Percentiles rank a stretch among this genome's conserved stretches.
These are phyloP conservation scores for Geotrupes spiniger DNA, from an alignment of 2,888 invertebrate species.

Conservation along the genomic window DNA sequence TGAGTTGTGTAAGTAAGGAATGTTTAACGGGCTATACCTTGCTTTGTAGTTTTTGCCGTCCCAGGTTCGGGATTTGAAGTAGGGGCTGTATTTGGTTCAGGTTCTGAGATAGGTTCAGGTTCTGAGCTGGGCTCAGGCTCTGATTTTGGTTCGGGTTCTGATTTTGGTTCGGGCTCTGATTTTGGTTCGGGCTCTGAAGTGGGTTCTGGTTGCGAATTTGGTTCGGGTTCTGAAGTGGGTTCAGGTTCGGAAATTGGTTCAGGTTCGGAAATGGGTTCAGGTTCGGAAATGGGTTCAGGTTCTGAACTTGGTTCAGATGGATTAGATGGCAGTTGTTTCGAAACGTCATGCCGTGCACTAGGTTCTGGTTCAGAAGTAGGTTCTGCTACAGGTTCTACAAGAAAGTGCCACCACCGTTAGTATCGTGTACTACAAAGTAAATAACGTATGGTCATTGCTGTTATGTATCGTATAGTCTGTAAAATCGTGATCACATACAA, in stretches of 20 bases:
- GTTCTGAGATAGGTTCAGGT: slow-evolving; percentile 49
- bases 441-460: too few relatives aligned
- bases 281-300: slow-evolving; percentile 40
- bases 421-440: slow-evolving; percentile 17
- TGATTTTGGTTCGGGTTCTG: slow-evolving; percentile 12
- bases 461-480: too few relatives aligned
- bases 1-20: too few relatives aligned
- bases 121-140: slow-evolving; percentile 47
- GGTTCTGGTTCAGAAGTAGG: slow-evolving; percentile 36
- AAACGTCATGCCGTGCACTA: too few relatives aligned
- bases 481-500: too few relatives aligned
- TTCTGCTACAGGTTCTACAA: slow-evolving; percentile 30
- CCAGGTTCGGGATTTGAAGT: slow-evolving; percentile 41
- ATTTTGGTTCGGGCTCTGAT: slow-evolving; percentile 35
- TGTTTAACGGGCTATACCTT: neutral
- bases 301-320: slow-evolving; percentile 44
- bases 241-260: slow-evolving; percentile 43
- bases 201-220: slow-evolving; percentile 46
- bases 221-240: slow-evolving; percentile 45
- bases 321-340: slow-evolving; percentile 37
- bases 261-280: slow-evolving; percentile 45
- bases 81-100: slow-evolving; percentile 48
- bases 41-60: slow-evolving; percentile 33
- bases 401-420: slow-evolving; percentile 34
- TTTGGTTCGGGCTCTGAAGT: slow-evolving; percentile 50